Evolutionary conservation across 2,113 vertebrate species (phyloP).

Genomic region (Corydoras maculifer): DNA sequence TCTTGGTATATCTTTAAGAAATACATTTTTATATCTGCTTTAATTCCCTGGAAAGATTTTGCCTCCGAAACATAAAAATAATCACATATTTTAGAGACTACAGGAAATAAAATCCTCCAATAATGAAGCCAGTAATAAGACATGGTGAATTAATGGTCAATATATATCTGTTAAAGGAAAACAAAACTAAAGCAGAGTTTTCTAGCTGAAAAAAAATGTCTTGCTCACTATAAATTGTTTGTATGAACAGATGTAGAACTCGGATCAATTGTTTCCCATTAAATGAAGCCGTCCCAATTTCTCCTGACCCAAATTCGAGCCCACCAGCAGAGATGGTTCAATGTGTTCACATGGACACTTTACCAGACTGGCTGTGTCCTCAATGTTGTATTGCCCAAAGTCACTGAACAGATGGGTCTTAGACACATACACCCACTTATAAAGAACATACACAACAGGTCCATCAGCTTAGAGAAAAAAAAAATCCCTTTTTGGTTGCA

Average conservation of each 20-base stretch:
- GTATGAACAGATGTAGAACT: not conserved
- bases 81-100: too few species aligned
- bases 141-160: too few species aligned
- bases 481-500: not conserved
- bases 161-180: too few species aligned
- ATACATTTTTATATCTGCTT: too few species aligned
- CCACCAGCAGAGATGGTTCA: constrained; percentile 38
- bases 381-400: constrained; percentile 10
- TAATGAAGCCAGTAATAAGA: too few species aligned
- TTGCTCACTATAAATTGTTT: constrained; percentile 7
- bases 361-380: constrained; percentile 29
- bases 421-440: not conserved
- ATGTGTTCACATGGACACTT: constrained; percentile 35
- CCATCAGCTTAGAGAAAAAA: constrained; percentile 2
- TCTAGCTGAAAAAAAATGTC: not conserved
- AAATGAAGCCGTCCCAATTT: constrained; percentile 38
- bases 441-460: constrained; percentile 12
- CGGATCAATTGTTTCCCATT: constrained; percentile 31
- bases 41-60: not conserved
- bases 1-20: too few species aligned
- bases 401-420: constrained; percentile 16
- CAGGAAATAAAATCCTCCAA: too few species aligned
- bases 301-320: constrained; percentile 46
- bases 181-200: too few species aligned
- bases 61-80: too few species aligned